These are phyloP conservation scores for Rhinichthys osculus DNA, from an alignment of 2,797 vertebrate species.

Conservation along the genomic window DNA sequence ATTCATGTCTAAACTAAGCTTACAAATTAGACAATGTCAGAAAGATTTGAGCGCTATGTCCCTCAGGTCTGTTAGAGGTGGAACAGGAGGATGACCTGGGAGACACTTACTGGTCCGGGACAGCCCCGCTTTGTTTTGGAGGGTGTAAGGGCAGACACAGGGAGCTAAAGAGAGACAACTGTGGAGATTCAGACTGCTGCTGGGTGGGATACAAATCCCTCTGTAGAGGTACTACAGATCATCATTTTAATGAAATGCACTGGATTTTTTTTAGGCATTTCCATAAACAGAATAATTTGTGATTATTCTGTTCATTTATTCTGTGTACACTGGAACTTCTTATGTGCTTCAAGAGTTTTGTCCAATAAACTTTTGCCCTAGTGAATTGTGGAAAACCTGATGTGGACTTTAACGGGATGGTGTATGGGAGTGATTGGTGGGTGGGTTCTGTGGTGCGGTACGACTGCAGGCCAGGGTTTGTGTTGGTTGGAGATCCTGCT, in stretches of 20 bases:
- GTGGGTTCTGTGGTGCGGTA: conserved; percentile 85
- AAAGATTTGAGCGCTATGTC: conserved; percentile 14
- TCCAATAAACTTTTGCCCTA: conserved; percentile 54
- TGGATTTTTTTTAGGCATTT: neutral
- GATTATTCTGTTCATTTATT: neutral
- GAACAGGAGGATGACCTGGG: conserved; percentile 62
- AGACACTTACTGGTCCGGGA: conserved; percentile 85
- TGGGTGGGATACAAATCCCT: conserved; percentile 87
- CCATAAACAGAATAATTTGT: neutral
- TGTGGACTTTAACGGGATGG: conserved; percentile 77
- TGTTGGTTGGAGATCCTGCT: conserved; percentile 79
- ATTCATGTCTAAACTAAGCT: neutral
- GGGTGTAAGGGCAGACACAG: conserved; percentile 80
- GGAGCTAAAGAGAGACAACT: conserved; percentile 83
- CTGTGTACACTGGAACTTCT: neutral
- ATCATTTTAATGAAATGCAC: neutral
- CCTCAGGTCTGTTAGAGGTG: conserved; percentile 69
- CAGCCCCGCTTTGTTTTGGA: conserved; percentile 81
- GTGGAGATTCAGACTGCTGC: conserved; percentile 85
- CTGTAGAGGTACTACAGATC: conserved; percentile 77
- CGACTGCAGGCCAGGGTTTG: conserved; percentile 81
- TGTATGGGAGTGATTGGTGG: conserved; percentile 85
- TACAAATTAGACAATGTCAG: neutral
- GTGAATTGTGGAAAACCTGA: conserved; percentile 86
- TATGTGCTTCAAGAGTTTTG: neutral